phyloP scores from a whole-genome alignment of 2,113 vertebrate genomes.

The Cyprinodon tularosa region DNA sequence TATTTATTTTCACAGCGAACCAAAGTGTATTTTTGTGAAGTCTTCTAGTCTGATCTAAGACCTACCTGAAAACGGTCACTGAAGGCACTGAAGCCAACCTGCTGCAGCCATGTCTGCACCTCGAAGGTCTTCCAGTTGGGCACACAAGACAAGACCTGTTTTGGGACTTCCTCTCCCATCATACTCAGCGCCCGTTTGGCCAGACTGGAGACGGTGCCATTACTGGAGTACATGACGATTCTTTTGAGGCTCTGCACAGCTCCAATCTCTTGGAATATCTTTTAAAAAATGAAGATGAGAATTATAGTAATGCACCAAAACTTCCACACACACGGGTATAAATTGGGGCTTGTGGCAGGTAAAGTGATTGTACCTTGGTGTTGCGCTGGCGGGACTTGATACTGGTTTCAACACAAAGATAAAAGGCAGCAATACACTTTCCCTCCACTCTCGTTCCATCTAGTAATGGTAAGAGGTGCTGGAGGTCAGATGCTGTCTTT shows the following conservation, averaged over 20 bases:
- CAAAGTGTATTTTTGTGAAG: background rate
- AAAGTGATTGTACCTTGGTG: constrained; percentile 85
- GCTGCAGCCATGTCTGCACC: constrained; percentile 95
- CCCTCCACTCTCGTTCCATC: constrained; percentile 92
- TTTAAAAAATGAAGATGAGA: background rate
- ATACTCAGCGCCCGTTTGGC: constrained; percentile 88
- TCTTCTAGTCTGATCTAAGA: background rate
- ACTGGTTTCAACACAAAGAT: constrained; percentile 89
- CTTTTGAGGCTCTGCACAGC: constrained; percentile 94
- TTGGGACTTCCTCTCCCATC: constrained; percentile 91
- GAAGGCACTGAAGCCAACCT: constrained; percentile 89
- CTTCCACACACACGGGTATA: background rate
- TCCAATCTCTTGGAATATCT: constrained; percentile 96
- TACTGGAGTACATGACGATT: constrained; percentile 92
- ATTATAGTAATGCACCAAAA: background rate
- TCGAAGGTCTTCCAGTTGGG: constrained; percentile 94
- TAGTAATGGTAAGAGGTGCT: constrained; percentile 89
- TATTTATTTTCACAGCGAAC: background rate
- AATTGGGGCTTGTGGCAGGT: background rate
- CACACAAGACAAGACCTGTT: constrained; percentile 87
- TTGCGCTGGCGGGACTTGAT: constrained; percentile 94
- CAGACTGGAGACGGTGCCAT: constrained; percentile 86
- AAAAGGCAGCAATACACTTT: constrained; percentile 96
- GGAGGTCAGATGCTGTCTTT: constrained; percentile 88
- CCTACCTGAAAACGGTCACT: constrained; percentile 87